phyloP scores from a whole-genome alignment of 1,140 invertebrate genomes.

The Ostrea edulis region DNA sequence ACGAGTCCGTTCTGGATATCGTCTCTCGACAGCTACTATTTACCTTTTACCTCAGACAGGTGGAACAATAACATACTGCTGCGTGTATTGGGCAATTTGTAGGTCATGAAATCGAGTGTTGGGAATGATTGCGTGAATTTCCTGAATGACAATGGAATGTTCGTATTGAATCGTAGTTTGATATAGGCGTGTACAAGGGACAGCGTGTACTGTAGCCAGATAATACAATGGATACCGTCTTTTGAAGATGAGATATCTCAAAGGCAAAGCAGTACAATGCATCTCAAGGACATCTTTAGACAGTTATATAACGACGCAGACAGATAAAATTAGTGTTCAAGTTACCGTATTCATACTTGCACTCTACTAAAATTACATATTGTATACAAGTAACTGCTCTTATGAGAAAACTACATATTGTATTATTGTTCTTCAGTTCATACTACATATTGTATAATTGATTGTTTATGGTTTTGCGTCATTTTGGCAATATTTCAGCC shows the following conservation, averaged over 20 bases:
- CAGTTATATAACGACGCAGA: not conserved
- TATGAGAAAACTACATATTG: no score
- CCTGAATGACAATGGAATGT: not conserved
- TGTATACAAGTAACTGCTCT: no score
- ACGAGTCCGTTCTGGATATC: slow-evolving; percentile 1
- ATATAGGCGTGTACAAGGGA: slow-evolving; percentile 20
- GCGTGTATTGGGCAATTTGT: slow-evolving; percentile 23
- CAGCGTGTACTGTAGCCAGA: not conserved
- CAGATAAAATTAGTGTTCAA: not conserved
- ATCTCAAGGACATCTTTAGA: not conserved
- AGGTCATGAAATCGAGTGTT: not conserved
- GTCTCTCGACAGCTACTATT: not conserved
- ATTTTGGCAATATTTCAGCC: no score
- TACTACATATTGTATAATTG: no score
- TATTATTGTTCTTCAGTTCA: no score
- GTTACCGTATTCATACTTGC: no score
- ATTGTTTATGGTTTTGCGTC: no score
- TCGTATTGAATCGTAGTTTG: not conserved
- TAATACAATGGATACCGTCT: not conserved
- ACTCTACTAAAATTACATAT: no score
- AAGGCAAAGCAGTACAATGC: not conserved
- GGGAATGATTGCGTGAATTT: not conserved
- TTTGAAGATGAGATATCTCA: not conserved
- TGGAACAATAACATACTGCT: not conserved
- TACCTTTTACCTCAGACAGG: not conserved